Conservation (phyloP, 2,797 vertebrate species). For the Mycteria americana region DNA sequence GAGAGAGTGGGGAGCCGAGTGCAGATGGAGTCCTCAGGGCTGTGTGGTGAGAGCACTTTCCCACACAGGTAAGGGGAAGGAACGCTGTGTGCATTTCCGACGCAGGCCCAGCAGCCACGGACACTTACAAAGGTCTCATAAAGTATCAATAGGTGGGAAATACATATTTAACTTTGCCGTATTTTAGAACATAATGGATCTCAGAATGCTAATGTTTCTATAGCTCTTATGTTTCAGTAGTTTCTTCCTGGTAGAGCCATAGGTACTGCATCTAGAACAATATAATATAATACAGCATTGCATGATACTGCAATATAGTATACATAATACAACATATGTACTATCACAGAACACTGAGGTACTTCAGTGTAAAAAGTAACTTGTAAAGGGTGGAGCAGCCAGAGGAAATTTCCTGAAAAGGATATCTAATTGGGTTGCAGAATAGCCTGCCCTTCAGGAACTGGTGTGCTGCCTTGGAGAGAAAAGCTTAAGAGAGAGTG, state of each 20-base stretch:
- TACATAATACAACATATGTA: not conserved
- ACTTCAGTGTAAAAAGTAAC: not conserved
- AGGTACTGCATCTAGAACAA: not conserved
- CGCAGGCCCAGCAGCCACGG: not conserved
- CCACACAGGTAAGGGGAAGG: not conserved
- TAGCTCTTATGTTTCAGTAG: not conserved
- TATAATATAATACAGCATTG: not conserved
- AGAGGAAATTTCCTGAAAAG: not conserved
- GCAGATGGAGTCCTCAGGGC: not conserved
- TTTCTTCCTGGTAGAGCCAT: not conserved
- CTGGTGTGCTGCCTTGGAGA: not conserved
- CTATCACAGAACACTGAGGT: not conserved
- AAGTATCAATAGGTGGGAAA: not conserved
- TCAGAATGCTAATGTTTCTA: not conserved
- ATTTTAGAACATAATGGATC: not conserved
- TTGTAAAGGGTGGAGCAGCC: not conserved
- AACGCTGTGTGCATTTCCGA: not conserved
- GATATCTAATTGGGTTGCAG: not conserved
- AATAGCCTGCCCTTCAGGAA: not conserved
- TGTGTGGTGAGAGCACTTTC: not conserved
- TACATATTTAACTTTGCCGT: constrained; percentile 39
- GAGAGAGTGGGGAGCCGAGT: not conserved
- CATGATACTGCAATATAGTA: not conserved
- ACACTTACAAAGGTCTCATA: not conserved
- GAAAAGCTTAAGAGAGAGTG: not conserved